Base-by-base conservation (phyloP, 2,113 vertebrate genomes). In the Tympanuchus pallidicinctus region DNA sequence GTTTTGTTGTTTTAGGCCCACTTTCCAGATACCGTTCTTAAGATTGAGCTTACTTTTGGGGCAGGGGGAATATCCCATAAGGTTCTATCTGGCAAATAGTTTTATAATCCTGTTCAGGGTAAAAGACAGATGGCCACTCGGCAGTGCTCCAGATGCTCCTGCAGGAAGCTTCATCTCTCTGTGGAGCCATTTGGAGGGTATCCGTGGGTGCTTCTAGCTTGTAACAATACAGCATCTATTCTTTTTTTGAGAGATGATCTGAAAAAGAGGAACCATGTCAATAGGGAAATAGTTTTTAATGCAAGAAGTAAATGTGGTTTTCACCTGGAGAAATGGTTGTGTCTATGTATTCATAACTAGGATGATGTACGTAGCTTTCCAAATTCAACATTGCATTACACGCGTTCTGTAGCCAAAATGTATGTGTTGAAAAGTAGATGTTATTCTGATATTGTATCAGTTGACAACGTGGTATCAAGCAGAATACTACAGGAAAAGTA, bases 111-210 rank as follows among this genome's bases (percentile, higher is more conserved):
- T 87, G 64, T 70, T 89, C 63, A 82, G 0, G 1, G 89, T 82
- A 57, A 94, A 95, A 93, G 86, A 74, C 94, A 96, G 96, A 96
- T 96, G 93, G 92, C 92, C 74, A 17, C 70, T 84, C 73, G 47
- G 92, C 95, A 94, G 74, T 4, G 2, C 77, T 93, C 95, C 94
- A 95, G 94, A 95, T 95, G 95, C 90, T 96, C 77, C 95, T 96
- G 89, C 92, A 96, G 95, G 96, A 96, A 96, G 94, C 92, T 82
- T 3, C 6, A 43, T 27, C 83, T 96, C 94, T 82, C 92, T 85
- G 90, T 73, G 96, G 95, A 96, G 94, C 80, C 81, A 82, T 96
- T 96, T 84, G 81, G 63, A 85, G 90, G 86, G 86, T 89, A 89
- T 90, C 63, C 16, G 70, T 93, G 86, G 95, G 95, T 96, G 92